Conservation (phyloP, 2,113 vertebrate species). For the Ageneiosus marmoratus region DNA sequence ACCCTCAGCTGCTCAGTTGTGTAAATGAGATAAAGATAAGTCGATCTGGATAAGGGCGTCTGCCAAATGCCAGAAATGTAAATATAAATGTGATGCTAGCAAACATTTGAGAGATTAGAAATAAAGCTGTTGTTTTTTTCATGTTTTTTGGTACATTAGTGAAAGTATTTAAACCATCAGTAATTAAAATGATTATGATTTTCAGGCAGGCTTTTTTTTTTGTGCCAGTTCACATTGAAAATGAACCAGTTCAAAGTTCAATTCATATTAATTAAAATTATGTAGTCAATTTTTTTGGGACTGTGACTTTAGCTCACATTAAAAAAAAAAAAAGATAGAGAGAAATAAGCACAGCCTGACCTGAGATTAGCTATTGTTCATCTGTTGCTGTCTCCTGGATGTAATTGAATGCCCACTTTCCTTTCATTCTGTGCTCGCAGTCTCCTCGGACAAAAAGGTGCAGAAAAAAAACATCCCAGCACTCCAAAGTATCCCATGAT, state of each 20-base stretch:
- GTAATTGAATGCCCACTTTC: neutral
- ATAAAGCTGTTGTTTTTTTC: neutral
- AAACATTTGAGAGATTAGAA: neutral
- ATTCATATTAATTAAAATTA: too few species aligned
- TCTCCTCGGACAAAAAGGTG: neutral
- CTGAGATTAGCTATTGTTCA: constrained; percentile 2
- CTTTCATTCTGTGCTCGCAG: neutral
- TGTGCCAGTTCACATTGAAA: too few species aligned
- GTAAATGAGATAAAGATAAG: too few species aligned
- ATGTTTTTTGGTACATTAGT: neutral
- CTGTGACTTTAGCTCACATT: too few species aligned
- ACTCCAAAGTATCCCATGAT: neutral
- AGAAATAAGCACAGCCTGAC: neutral
- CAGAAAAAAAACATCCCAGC: neutral
- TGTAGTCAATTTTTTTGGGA: too few species aligned
- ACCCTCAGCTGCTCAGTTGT: too few species aligned
- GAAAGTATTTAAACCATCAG: neutral
- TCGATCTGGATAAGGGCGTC: too few species aligned
- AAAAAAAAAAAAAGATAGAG: neutral
- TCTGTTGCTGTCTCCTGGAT: neutral
- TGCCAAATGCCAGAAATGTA: too few species aligned
- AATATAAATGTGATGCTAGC: neutral
- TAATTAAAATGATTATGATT: neutral
- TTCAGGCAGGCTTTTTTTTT: neutral
- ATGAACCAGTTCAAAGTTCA: too few species aligned